Conservation (phyloP, 2,797 vertebrate species). For the Odontamblyopus lacepedii region DNA sequence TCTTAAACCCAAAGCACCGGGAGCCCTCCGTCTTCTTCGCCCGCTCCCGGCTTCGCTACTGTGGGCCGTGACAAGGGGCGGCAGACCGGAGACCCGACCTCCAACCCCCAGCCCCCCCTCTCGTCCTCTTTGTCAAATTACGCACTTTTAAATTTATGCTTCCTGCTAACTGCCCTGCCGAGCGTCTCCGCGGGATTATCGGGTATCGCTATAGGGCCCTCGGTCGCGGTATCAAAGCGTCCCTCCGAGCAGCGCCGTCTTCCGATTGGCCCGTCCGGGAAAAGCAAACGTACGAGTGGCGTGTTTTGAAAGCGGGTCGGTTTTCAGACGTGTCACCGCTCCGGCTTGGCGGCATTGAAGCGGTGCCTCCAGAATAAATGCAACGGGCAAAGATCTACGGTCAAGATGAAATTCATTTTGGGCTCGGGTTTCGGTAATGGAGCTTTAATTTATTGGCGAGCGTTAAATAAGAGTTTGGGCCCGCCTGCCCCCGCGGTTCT, state of each 20-base stretch:
- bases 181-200: slow-evolving; percentile 69
- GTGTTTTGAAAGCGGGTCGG: slow-evolving; percentile 71
- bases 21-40: slow-evolving; percentile 16
- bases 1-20: neutral
- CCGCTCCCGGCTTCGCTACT: slow-evolving; percentile 14
- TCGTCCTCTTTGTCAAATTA: slow-evolving; percentile 66
- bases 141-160: slow-evolving; percentile 62
- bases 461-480: slow-evolving; percentile 71
- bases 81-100: slow-evolving; percentile 41
- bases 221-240: slow-evolving; percentile 70
- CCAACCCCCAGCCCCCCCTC: slow-evolving; percentile 40
- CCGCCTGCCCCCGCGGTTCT: slow-evolving; percentile 44
- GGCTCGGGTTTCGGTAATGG: slow-evolving; percentile 74
- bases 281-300: slow-evolving; percentile 25
- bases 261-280: slow-evolving; percentile 14
- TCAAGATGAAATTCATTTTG: slow-evolving; percentile 64
- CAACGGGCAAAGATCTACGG: slow-evolving; percentile 47
- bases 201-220: slow-evolving; percentile 60
- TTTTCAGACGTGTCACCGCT: slow-evolving; percentile 61
- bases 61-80: slow-evolving; percentile 33
- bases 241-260: slow-evolving; percentile 33
- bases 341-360: slow-evolving; percentile 56
- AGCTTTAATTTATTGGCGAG: slow-evolving; percentile 71
- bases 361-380: slow-evolving; percentile 44
- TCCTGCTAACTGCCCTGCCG: slow-evolving; percentile 61